These are phyloP conservation scores for Rhea pennata DNA, from an alignment of 2,113 vertebrate species.

Conservation along the genomic window DNA sequence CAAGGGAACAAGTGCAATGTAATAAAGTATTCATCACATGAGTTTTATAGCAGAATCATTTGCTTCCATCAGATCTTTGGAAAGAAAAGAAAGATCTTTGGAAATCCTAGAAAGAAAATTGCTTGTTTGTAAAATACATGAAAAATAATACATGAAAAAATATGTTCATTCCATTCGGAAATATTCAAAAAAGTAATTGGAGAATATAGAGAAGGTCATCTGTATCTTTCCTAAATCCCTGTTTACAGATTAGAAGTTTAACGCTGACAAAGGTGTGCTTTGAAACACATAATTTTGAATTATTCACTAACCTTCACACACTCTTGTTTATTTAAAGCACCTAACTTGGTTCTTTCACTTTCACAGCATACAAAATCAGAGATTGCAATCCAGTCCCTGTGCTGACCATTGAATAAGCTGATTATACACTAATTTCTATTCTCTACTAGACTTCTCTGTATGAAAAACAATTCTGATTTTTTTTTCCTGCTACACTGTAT, in stretches of 20 bases:
- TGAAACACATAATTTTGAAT: neutral
- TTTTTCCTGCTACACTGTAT: neutral
- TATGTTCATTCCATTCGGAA: neutral
- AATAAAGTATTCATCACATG: neutral
- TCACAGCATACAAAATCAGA: neutral
- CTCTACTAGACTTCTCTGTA: neutral
- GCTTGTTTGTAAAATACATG: neutral
- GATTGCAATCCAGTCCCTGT: neutral
- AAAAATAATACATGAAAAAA: no score
- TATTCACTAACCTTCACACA: neutral
- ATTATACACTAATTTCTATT: neutral
- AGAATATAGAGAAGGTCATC: neutral
- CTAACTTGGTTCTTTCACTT: neutral
- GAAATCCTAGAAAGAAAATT: neutral
- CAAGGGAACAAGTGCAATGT: neutral
- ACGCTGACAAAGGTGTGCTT: neutral
- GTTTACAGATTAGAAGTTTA: neutral
- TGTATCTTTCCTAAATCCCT: neutral
- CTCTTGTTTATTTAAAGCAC: neutral
- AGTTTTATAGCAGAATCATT: neutral
- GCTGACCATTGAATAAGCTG: neutral
- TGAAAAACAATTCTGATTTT: neutral
- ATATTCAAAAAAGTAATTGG: neutral
- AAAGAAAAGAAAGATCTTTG: neutral
- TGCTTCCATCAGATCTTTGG: neutral